Percentiles rank a stretch among this genome's conserved stretches.
Evolutionary conservation across 2,797 vertebrate genomes (phyloP).

Genomic region (Catamblyrhynchus diadema): DNA sequence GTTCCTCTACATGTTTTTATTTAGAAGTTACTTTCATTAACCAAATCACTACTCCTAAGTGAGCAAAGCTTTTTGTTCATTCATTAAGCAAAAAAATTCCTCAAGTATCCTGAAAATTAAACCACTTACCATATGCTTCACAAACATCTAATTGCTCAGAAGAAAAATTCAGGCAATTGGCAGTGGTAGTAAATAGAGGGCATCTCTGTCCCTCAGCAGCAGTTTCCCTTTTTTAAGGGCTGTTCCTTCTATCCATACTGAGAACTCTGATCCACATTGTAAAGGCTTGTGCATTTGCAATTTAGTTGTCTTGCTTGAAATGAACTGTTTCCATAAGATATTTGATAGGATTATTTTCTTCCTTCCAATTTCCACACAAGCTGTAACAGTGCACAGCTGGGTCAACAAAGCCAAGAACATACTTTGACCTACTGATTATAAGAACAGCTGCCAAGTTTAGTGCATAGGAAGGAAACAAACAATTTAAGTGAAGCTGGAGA

Average conservation of each 20-base stretch:
- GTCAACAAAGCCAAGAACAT: slow-evolving; percentile 8
- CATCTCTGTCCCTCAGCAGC: not conserved
- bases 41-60: not conserved
- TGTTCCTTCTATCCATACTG: not conserved
- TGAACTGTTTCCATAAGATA: not conserved
- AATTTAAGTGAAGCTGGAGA: not conserved
- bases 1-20: not conserved
- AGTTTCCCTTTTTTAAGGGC: not conserved
- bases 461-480: not conserved
- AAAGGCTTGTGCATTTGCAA: not conserved
- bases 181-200: not conserved
- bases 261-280: not conserved
- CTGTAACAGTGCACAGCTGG: slow-evolving; percentile 2
- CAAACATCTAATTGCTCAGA: not conserved
- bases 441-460: not conserved
- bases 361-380: not conserved
- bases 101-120: not conserved
- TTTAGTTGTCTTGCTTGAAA: not conserved
- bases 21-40: not conserved
- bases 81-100: not conserved
- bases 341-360: not conserved
- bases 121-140: not conserved
- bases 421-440: not conserved
- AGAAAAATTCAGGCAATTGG: not conserved
- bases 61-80: not conserved